phyloP scores from a whole-genome alignment of 2,888 invertebrate species.

The Glaucopsyche alexis region DNA sequence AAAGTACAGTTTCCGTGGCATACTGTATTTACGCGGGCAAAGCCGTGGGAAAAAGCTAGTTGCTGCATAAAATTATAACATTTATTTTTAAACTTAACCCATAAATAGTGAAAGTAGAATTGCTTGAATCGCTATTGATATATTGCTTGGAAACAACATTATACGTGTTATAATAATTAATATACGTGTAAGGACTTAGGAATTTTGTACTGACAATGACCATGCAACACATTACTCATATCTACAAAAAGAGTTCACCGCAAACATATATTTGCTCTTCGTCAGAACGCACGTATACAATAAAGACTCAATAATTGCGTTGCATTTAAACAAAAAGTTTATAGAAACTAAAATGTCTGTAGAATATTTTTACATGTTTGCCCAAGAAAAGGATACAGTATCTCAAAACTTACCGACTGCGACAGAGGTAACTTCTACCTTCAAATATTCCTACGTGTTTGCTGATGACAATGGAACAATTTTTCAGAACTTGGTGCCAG shows the following conservation, averaged over 20 bases:
- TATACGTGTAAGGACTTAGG: background rate
- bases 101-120: background rate
- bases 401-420: background rate
- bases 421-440: background rate
- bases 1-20: no score
- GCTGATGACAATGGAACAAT: conserved; percentile 36
- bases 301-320: background rate
- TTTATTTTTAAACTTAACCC: background rate
- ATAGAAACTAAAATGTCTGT: conserved; percentile 2
- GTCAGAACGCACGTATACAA: conserved; percentile 19
- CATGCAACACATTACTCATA: background rate
- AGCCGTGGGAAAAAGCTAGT: no score
- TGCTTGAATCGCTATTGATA: no score
- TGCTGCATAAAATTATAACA: background rate
- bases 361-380: background rate
- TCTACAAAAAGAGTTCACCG: conserved; percentile 1
- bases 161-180: background rate
- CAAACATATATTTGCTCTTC: conserved; percentile 4
- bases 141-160: background rate
- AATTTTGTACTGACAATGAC: background rate
- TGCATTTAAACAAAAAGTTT: background rate
- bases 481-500: conserved; percentile 79
- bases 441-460: background rate
- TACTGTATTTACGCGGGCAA: no score
- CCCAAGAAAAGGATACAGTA: background rate